Evolutionary conservation across 2,113 vertebrate species (phyloP).

Genomic region (Calonectris borealis): DNA sequence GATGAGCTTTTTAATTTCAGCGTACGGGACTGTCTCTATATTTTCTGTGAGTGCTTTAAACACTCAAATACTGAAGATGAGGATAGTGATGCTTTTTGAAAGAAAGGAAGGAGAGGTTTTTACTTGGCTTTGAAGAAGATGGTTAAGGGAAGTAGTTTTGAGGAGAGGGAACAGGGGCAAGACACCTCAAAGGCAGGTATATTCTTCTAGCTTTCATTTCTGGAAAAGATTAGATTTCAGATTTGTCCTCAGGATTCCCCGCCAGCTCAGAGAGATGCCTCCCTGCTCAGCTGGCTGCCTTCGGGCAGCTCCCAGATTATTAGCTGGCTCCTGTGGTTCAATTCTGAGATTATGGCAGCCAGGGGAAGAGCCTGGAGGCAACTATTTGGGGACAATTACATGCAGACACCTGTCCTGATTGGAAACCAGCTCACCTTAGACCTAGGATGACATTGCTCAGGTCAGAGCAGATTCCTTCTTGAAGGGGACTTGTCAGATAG

Average conservation of each 20-base stretch:
- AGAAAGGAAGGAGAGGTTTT: not conserved
- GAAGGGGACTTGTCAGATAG: not conserved
- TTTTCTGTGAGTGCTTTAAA: not conserved
- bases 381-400: not conserved
- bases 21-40: accelerated
- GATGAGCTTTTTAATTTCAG: not conserved
- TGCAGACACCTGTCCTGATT: not conserved
- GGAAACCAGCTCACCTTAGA: not conserved
- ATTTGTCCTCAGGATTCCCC: not conserved
- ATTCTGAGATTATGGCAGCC: not conserved
- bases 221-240: not conserved
- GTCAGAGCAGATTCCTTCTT: not conserved
- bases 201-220: not conserved
- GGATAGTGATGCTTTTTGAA: not conserved
- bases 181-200: not conserved
- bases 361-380: not conserved
- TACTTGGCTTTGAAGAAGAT: not conserved
- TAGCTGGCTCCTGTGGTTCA: not conserved
- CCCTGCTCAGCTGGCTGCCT: not conserved
- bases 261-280: not conserved
- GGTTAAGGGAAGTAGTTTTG: not conserved
- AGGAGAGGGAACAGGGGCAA: not conserved
- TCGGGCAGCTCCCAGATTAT: not conserved
- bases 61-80: not conserved
- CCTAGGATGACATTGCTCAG: not conserved